Evolutionary conservation across 2,888 invertebrate genomes (phyloP), one percentile per base, ranked within the genome.

Genomic region (Euphydryas editha): DNA sequence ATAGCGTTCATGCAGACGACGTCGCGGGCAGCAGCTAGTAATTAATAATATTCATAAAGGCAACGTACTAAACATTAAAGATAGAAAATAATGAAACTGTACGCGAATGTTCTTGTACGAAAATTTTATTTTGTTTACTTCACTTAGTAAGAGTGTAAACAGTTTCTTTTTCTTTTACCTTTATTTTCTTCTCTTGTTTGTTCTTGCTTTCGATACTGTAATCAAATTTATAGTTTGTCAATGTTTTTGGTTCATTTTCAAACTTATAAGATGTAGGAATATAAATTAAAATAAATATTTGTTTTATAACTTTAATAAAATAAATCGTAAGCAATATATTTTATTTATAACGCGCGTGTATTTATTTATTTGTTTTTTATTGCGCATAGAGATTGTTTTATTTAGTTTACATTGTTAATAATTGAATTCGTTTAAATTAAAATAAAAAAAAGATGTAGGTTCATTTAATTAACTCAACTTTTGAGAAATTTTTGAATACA

Each of bases 151-250:
- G 71, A 54, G 24, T 36, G 54, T 54, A 54, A 30, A 54, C 54
- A 36, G 36, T 54, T 54, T 54, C 30, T 54, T 36, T 54, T 54
- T 17, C 30, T 54, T 54, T 54, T 58, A 77, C 80, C 80, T 81
- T 85, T 85, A 86, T 87, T 86, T 87, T 82, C 81, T 82, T 82
- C 79, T 77, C 78, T 75, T 86, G 82, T 87, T 87, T 87, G 84
- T 86, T 85, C 81, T 86, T 87, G 30, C 36, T 36, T 82, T 84
- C 84, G 82, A 87, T 86, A 79, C 78, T 71, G 81, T 88, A 86
- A 87, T 88, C 84, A 84, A 83, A 85, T 87, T 85, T 86, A 80
- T 76, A 82, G 81, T 79, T 84, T 80, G 79, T 81, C 81, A 84
- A 79, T 80, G 75, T 80, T 75, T 81, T 83, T 74, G 73, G 73